Evolutionary conservation across 2,888 invertebrate species (phyloP), one percentile per base, ranked within the genome.

Genomic region (Drosophila prostipennis): DNA sequence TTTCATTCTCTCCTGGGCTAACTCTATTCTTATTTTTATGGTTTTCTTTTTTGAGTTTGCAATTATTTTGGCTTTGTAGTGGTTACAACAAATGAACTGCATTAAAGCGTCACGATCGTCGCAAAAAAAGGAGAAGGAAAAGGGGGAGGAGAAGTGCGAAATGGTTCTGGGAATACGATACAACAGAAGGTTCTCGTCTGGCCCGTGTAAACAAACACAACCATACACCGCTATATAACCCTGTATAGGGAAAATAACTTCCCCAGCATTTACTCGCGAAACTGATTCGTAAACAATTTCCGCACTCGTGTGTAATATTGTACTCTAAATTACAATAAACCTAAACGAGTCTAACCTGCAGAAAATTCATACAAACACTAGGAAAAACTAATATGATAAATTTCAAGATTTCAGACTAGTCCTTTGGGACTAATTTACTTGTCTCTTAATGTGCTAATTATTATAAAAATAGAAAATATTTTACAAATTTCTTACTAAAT

Each of bases 11-110:
- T 67, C 39, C 60, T 40, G 46, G 26, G 39, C 39, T 13, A 45
- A 46, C 53, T 67, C 40, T 58, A 69, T 69, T 69, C 51, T 58
- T 57, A 52, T 26, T 46, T 46, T 65, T 46, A 39, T 46, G 26
- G 42, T 36, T 37, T 61, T 60, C 11, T 49, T 42, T 55, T 57
- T 63, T 63, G 34, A 34, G 48, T 42, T 37, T 48, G 61, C 61
- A 63, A 63, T 63, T 63, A 63, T 60, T 58, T 57, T 53, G 65
- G 53, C 65, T 65, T 65, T 65, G 65, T 65, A 34, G 61, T 63
- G 61, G 65, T 65, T 65, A 65, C 65, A 68, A 68, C 68, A 68
- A 68, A 68, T 49, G 55, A 68, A 68, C 37, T 68, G 68, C 65
- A 65, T 65, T 53, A 36, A 40, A 46, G 26, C 65, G 65, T 53